Conservation (phyloP, 2,113 vertebrate species). For the western clawed frog (Xenopus tropicalis) region DNA sequence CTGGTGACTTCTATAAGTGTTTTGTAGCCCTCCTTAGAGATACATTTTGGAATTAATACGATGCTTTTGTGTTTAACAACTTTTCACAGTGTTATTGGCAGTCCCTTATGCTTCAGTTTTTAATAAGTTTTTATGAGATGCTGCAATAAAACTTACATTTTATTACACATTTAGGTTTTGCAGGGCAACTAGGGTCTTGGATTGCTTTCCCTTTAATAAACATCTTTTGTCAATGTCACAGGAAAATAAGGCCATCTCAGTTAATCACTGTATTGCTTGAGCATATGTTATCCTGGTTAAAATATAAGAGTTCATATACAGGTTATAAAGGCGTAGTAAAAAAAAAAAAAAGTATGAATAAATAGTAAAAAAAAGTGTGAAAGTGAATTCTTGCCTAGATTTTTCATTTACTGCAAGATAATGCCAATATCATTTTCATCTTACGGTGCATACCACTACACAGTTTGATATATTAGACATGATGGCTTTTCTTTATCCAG, state of each 20-base stretch:
- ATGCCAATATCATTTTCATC: conserved; percentile 34
- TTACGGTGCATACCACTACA: conserved; percentile 16
- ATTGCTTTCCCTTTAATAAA: background rate
- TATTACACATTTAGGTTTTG: conserved; percentile 1
- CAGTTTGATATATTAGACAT: conserved; percentile 40
- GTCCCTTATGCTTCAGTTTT: conserved; percentile 5
- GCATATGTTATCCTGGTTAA: background rate
- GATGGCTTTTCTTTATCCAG: conserved; percentile 33
- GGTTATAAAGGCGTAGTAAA: conserved; percentile 1
- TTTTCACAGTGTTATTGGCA: background rate
- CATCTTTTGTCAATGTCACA: conserved; percentile 1
- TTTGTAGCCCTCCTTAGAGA: conserved; percentile 3
- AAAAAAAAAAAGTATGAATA: too few species aligned
- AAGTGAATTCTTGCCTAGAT: background rate
- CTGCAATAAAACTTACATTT: conserved; percentile 12
- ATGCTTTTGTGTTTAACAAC: conserved; percentile 1
- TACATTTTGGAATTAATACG: background rate
- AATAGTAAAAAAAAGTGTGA: too few species aligned
- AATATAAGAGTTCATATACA: conserved; percentile 14
- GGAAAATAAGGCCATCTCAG: background rate
- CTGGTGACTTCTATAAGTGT: background rate
- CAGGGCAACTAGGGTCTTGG: background rate
- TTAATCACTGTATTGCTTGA: background rate
- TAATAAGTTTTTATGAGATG: conserved; percentile 19
- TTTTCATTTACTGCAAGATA: conserved; percentile 20